Evolutionary conservation across 2,888 invertebrate genomes (phyloP).

Genomic region (Hirtodrosophila trivittata): DNA sequence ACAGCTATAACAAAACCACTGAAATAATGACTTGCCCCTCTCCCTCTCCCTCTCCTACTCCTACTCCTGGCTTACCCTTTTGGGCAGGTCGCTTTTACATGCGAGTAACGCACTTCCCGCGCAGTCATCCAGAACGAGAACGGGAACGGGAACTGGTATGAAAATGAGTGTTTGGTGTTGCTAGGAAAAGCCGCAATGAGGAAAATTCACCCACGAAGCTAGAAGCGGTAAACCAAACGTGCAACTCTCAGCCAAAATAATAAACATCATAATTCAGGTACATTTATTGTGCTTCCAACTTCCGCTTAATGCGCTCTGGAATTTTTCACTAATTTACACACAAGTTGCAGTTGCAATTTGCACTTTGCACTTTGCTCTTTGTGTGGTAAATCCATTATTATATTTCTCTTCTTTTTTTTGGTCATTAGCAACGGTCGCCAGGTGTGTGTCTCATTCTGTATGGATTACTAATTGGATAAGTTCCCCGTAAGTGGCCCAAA

Average conservation of each 20-base stretch:
- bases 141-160: constrained; percentile 4
- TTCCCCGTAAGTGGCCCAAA: background rate
- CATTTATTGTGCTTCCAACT: constrained; percentile 69
- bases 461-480: too few species aligned
- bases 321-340: constrained; percentile 56
- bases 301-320: constrained; percentile 59
- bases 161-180: background rate
- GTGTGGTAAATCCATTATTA: too few species aligned
- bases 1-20: constrained; percentile 46
- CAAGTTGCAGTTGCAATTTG: constrained; percentile 19
- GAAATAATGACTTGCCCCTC: constrained; percentile 60
- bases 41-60: constrained; percentile 2
- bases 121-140: constrained; percentile 69
- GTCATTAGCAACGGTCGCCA: too few species aligned
- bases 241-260: constrained; percentile 17
- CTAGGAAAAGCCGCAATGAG: constrained; percentile 32
- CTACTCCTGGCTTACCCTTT: constrained; percentile 30
- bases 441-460: too few species aligned
- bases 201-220: constrained; percentile 16
- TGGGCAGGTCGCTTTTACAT: constrained; percentile 34
- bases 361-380: constrained; percentile 17
- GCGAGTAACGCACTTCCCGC: constrained; percentile 64
- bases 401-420: too few species aligned
- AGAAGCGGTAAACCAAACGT: constrained; percentile 5
- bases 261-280: constrained; percentile 71